These are phyloP conservation scores for Rhynchonema sp. DNA, from an alignment of 2,888 invertebrate species.

Conservation along the genomic window DNA sequence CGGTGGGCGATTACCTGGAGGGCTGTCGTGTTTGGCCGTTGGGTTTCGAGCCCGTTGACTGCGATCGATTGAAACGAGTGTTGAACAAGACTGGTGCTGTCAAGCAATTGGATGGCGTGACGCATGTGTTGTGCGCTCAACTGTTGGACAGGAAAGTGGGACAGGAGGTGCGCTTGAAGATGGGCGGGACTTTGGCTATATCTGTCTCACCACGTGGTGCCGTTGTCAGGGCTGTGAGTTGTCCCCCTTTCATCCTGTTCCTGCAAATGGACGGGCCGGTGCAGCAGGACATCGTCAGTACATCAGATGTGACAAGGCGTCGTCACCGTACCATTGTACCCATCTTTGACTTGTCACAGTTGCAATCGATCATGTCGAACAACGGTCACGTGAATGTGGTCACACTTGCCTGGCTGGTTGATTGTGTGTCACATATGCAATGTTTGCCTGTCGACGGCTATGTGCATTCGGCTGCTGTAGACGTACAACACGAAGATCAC, in stretches of 20 bases:
- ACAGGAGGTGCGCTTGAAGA: too few species aligned
- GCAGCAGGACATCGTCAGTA: too few species aligned
- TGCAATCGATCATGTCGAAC: background rate
- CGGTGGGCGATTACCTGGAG: background rate
- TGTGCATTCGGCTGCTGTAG: too few species aligned
- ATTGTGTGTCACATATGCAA: background rate
- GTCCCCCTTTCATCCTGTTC: too few species aligned
- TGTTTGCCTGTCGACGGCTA: background rate
- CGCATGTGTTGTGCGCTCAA: background rate
- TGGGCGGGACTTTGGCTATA: too few species aligned
- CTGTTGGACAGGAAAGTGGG: background rate
- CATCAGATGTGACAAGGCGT: too few species aligned
- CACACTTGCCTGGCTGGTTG: background rate
- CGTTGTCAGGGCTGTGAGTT: too few species aligned
- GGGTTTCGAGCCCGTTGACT: background rate
- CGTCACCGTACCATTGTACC: too few species aligned
- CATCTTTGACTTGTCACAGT: too few species aligned
- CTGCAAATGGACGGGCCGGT: too few species aligned
- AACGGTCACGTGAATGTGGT: background rate
- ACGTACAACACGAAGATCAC: too few species aligned
- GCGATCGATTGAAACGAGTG: background rate
- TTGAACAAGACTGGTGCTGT: background rate
- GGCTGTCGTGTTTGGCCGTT: background rate
- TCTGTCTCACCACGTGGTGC: too few species aligned
- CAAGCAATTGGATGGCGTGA: background rate